Percentiles rank a stretch among this genome's conserved stretches.
These are phyloP conservation scores for Hycleus cichorii DNA, from an alignment of 1,140 invertebrate genomes.

Conservation along the genomic window DNA sequence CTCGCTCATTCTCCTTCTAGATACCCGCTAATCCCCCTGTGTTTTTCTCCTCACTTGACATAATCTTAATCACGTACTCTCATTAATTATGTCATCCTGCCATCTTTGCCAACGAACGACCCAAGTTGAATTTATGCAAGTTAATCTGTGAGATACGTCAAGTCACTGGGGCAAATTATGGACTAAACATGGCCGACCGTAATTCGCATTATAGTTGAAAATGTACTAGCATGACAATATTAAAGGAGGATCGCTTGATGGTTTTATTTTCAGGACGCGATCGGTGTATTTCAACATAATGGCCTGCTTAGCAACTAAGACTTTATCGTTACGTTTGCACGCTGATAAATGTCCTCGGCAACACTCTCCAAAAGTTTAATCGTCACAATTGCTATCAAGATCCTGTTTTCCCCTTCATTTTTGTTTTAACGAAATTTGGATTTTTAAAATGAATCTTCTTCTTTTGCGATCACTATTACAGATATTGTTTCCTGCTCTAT, in stretches of 20 bases:
- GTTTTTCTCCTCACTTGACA: slow-evolving; percentile 27
- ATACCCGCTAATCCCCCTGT: slow-evolving; percentile 11
- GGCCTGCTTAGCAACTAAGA: slow-evolving; percentile 1
- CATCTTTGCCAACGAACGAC: slow-evolving; percentile 18
- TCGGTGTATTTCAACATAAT: not conserved
- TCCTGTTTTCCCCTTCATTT: no score
- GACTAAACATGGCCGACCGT: slow-evolving; percentile 28
- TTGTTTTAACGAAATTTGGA: no score
- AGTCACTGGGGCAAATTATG: slow-evolving; percentile 22
- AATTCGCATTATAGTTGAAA: slow-evolving; percentile 7
- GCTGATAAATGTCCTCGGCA: no score
- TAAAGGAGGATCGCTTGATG: slow-evolving; percentile 15
- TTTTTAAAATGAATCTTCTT: no score
- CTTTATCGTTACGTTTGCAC: not conserved
- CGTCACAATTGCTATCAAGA: no score
- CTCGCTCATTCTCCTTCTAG: no score
- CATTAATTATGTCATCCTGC: slow-evolving; percentile 33
- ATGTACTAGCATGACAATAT: not conserved
- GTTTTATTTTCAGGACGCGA: slow-evolving; percentile 3
- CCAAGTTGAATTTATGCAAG: slow-evolving; percentile 27
- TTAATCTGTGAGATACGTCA: slow-evolving; percentile 34
- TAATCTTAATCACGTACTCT: slow-evolving; percentile 35
- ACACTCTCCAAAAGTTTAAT: no score
- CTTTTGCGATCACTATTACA: no score
- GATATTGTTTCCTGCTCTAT: no score